Evolutionary conservation across 2,888 invertebrate genomes (phyloP).

Genomic region (Nomada ferruginata): DNA sequence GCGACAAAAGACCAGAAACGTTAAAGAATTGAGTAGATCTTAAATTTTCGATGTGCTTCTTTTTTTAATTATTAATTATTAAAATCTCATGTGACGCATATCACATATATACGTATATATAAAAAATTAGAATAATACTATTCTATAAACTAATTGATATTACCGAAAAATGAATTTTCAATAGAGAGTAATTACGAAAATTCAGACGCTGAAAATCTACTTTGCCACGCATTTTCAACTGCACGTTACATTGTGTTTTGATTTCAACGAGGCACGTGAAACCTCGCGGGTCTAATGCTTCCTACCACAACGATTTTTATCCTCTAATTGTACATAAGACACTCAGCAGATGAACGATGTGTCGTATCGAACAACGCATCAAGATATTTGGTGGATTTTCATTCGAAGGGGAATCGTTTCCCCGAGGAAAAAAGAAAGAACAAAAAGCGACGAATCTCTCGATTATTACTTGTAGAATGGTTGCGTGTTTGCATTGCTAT

Average conservation of each 20-base stretch:
- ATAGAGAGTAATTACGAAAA: constrained; percentile 18
- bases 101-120: no score
- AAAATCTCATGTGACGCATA: no score
- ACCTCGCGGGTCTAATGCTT: constrained; percentile 27
- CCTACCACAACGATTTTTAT: constrained; percentile 29
- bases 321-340: constrained; percentile 58
- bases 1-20: no score
- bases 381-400: not conserved
- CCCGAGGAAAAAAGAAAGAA: no score
- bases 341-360: constrained; percentile 47
- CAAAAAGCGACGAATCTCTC: constrained; percentile 11
- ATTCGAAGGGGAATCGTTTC: not conserved
- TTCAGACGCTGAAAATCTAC: constrained; percentile 1
- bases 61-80: no score
- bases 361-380: constrained; percentile 6
- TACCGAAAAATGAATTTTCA: not conserved
- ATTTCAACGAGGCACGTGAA: constrained; percentile 27
- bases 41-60: no score
- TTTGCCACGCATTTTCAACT: constrained; percentile 24
- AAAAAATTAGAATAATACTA: no score
- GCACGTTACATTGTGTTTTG: constrained; percentile 20
- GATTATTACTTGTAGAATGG: constrained; percentile 18
- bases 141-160: no score
- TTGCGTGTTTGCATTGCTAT: constrained; percentile 45
- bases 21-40: no score